A percentile compares a stretch with the other conserved stretches of the same genome.
These are phyloP conservation scores for Macropus fuliginosus DNA, from an alignment of 2,797 vertebrate species.

Conservation along the genomic window DNA sequence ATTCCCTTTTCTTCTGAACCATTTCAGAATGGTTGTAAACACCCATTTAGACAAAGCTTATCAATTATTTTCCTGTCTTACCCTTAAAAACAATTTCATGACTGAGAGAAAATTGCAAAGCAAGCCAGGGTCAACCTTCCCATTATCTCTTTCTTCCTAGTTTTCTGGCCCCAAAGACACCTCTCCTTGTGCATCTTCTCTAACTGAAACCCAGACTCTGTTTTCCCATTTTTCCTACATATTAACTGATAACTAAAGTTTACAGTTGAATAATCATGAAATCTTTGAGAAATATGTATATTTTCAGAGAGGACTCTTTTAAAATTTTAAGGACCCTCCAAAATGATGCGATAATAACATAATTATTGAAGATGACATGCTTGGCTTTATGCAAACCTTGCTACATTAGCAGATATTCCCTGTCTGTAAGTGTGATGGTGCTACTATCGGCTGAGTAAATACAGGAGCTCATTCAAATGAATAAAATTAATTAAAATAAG, in stretches of 20 bases:
- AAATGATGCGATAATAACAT: not conserved
- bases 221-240: not conserved
- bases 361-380: not conserved
- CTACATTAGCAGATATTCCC: not conserved
- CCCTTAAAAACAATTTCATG: not conserved
- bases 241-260: not conserved
- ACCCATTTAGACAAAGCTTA: not conserved
- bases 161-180: not conserved
- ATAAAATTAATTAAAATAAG: not conserved
- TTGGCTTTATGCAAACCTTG: not conserved
- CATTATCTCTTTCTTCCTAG: too few species aligned
- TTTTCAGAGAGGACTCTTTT: not conserved
- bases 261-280: not conserved
- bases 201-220: too few species aligned
- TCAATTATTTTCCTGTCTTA: not conserved
- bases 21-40: not conserved
- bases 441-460: not conserved
- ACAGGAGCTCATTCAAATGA: not conserved
- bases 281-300: not conserved
- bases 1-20: not conserved
- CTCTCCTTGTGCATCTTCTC: not conserved
- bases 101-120: not conserved
- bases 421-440: not conserved
- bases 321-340: not conserved
- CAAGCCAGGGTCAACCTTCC: fast-evolving